phyloP scores from a whole-genome alignment of 2,113 vertebrate genomes.

The Salvelinus namaycush region DNA sequence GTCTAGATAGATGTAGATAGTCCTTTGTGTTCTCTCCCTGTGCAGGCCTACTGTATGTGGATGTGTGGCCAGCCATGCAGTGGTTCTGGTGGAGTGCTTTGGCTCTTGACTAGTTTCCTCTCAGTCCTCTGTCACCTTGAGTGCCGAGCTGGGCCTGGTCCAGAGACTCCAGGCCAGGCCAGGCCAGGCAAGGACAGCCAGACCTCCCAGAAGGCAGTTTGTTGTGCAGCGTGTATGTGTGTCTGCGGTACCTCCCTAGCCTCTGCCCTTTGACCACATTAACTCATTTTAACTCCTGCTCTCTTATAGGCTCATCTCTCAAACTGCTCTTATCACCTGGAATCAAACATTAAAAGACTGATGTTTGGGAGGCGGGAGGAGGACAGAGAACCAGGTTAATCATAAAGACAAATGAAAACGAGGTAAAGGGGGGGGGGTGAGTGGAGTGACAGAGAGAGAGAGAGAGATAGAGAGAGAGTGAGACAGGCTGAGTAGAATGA shows the following conservation, averaged over 20 bases:
- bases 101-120: background rate
- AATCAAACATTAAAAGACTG: conserved; percentile 75
- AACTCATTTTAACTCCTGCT: conserved; percentile 44
- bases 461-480: background rate
- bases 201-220: conserved; percentile 5
- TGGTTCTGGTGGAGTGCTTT: background rate
- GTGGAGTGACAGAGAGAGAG: background rate
- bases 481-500: background rate
- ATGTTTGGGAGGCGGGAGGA: background rate
- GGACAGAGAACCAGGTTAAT: conserved; percentile 35
- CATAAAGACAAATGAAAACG: conserved; percentile 48
- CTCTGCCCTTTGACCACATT: conserved; percentile 79
- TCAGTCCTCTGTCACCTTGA: conserved; percentile 2
- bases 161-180: background rate
- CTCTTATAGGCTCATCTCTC: conserved; percentile 62
- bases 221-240: conserved; percentile 23
- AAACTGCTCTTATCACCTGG: conserved; percentile 69
- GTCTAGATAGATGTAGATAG: background rate
- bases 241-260: conserved; percentile 17
- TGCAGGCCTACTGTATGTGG: conserved; percentile 3
- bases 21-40: conserved; percentile 44
- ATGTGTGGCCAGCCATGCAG: background rate
- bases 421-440: background rate
- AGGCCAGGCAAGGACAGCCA: background rate
- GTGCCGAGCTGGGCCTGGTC: background rate